Evolutionary conservation across 2,797 vertebrate species (phyloP).

Genomic region (Amniataba percoides): DNA sequence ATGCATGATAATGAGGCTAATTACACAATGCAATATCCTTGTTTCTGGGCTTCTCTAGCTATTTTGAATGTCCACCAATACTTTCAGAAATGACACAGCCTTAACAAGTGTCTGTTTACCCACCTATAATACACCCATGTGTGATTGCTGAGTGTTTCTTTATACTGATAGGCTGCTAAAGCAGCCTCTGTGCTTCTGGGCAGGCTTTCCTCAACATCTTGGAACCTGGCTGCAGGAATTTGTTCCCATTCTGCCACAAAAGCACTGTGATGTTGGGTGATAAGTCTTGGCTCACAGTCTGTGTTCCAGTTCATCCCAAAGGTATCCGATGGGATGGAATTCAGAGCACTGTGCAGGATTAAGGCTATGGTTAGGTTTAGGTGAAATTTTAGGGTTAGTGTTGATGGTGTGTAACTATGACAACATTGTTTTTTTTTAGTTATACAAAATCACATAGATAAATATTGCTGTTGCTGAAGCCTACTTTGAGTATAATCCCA

Average conservation of each 20-base stretch:
- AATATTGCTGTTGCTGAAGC: neutral
- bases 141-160: neutral
- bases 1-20: neutral
- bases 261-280: conserved; percentile 11
- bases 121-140: neutral
- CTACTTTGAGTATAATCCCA: conserved; percentile 18
- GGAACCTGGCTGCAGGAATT: neutral
- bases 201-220: neutral
- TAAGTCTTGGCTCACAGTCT: neutral
- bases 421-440: conserved; percentile 5
- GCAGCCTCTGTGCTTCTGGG: neutral
- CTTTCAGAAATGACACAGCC: neutral
- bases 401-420: neutral
- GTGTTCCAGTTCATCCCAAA: neutral
- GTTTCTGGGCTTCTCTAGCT: conserved; percentile 4
- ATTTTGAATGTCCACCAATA: neutral
- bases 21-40: conserved; percentile 6
- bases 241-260: neutral
- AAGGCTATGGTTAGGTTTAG: neutral
- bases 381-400: neutral
- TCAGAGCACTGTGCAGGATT: neutral
- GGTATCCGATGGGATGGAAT: neutral
- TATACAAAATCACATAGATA: neutral
- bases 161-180: neutral
- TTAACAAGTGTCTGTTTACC: neutral